A percentile compares a stretch with the other conserved stretches of the same genome.
These are phyloP conservation scores for Pristionchus pacificus DNA, from an alignment of 1,140 invertebrate genomes.

Conservation along the genomic window DNA sequence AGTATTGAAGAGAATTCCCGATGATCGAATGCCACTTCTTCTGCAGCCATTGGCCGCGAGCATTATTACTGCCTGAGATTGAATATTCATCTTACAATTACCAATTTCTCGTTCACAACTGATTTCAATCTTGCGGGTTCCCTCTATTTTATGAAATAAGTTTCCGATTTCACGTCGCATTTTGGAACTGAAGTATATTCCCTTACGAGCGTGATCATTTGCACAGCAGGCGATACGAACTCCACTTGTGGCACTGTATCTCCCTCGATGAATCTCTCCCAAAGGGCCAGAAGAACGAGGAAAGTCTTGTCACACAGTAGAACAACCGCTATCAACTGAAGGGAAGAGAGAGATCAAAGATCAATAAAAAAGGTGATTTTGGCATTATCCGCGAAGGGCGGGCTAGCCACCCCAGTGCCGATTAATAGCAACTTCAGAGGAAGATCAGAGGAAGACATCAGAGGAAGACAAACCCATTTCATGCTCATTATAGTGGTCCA, in stretches of 20 bases:
- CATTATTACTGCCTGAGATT: conserved; percentile 19
- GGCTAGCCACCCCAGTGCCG: background rate
- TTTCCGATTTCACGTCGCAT: background rate
- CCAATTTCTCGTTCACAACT: too few relatives aligned
- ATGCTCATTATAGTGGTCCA: conserved; percentile 38
- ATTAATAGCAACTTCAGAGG: conserved; percentile 14
- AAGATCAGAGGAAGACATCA: conserved; percentile 10
- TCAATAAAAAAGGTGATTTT: too few relatives aligned
- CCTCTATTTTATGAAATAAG: background rate
- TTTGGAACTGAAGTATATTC: background rate
- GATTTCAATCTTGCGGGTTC: background rate
- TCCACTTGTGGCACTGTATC: conserved; percentile 27
- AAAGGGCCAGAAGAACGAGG: conserved; percentile 20
- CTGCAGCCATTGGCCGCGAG: conserved; percentile 27
- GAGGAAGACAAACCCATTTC: conserved; percentile 24
- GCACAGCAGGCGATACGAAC: conserved; percentile 28
- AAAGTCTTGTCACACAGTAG: conserved; percentile 17
- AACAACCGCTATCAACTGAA: conserved; percentile 24
- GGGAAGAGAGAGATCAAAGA: background rate
- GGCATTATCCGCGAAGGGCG: background rate
- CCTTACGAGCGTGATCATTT: conserved; percentile 30
- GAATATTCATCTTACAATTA: too few relatives aligned
- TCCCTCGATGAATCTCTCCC: conserved; percentile 24
- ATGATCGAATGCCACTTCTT: conserved; percentile 30
- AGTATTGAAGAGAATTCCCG: conserved; percentile 30